Percentiles rank a stretch among this genome's conserved stretches.
These are phyloP conservation scores for Tinamus major DNA, from an alignment of 2,797 vertebrate species.

Conservation along the genomic window DNA sequence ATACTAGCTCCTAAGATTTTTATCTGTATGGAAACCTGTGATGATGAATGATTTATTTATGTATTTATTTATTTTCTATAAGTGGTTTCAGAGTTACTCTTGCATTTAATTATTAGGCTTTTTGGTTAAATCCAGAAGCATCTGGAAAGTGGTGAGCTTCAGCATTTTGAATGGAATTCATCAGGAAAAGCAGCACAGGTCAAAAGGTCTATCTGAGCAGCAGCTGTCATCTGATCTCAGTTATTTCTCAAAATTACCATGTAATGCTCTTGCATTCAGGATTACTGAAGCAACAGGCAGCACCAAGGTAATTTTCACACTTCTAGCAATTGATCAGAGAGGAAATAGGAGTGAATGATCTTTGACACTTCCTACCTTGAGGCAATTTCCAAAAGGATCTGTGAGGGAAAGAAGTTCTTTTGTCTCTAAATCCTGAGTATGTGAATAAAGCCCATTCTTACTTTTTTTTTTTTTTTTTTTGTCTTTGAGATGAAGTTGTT, in stretches of 20 bases:
- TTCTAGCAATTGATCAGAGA: not conserved
- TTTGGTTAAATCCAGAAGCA: not conserved
- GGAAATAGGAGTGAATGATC: not conserved
- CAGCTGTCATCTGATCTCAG: not conserved
- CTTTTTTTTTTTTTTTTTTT: not conserved
- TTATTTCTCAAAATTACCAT: not conserved
- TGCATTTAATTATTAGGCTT: not conserved
- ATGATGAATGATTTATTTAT: not conserved
- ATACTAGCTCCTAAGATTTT: not conserved
- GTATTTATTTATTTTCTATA: not conserved
- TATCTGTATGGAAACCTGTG: not conserved
- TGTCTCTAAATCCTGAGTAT: not conserved
- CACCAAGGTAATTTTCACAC: not conserved
- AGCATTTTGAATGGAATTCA: not conserved
- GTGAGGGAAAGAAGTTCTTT: not conserved
- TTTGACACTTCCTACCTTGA: not conserved
- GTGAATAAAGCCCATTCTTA: not conserved
- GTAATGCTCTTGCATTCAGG: not conserved
- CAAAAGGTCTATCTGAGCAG: not conserved
- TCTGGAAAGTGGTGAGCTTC: not conserved
- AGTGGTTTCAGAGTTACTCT: not conserved
- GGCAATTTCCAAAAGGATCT: not conserved
- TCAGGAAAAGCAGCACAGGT: not conserved
- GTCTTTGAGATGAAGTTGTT: not conserved
- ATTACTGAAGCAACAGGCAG: not conserved